Evolutionary conservation across 37 sponge, comb jelly and placozoan species (phyloP), one percentile per base, ranked within the genome.

Genomic region (Agelas oroides): DNA sequence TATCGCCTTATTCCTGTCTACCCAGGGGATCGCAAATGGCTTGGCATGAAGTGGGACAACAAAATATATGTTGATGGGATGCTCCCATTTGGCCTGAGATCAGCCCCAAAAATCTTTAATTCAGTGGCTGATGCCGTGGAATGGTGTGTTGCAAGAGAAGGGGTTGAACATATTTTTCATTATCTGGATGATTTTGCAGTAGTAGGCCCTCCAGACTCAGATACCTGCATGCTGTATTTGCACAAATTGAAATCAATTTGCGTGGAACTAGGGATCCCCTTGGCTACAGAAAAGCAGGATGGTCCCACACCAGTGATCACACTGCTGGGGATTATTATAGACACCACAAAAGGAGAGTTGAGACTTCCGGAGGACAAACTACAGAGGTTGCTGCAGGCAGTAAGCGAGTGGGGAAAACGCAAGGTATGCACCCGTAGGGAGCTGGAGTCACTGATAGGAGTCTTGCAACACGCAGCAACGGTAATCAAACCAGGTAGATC

Each of bases 291-390:
- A 17, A 89, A 89, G 41, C 38, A n/a, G 53, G 89, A 74, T 21
- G 84, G 90, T 5, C 90, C 90, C 20, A 71, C 74, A 20, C 6
- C 79, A 39, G 14, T 16, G 21, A 14, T 88, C 8, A 59, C 76
- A 15, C 71, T 88, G 39, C 46, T 85, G 8, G 86, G 85, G 15
- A 84, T 89, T 24, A 23, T 52, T 19, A 62, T 89, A 16, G 90
- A 83, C 79, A 77, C 84, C 2, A 59, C 39, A 1, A 36, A 20
- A 41, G 34, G 27, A 30, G 81, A 85, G 25, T 55, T 84, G 24
- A 70, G 81, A 20, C 86, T 85, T 11, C 91, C 86, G 39, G 81
- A 34, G 19, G 81, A 90, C 17, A 90, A 84, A 40, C 81, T 85
- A 19, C 28, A n/a, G 32, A 20, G 85, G 19, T 12, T 78, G 15